A percentile compares a stretch with the other conserved stretches of the same genome.
Evolutionary conservation across 2,113 vertebrate species (phyloP).

Genomic region (Channa argus): DNA sequence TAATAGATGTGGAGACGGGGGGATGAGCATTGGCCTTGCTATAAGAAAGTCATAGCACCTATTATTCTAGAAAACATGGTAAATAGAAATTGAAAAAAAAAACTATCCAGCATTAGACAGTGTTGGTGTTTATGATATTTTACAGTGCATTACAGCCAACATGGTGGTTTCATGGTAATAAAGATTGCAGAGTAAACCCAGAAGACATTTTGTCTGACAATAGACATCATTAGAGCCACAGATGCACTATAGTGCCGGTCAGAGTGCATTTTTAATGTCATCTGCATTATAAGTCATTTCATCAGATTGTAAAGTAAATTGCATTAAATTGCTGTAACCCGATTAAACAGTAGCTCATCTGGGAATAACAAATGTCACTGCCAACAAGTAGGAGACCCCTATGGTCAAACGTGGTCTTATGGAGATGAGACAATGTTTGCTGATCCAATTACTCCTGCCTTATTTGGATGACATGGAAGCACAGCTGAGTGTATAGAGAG

Average conservation of each 20-base stretch:
- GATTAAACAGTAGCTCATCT: slow-evolving; percentile 58
- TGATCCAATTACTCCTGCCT: slow-evolving; percentile 73
- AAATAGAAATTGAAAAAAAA: slow-evolving; percentile 28
- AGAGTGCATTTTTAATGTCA: slow-evolving; percentile 54
- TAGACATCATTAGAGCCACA: slow-evolving; percentile 52
- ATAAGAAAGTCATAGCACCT: slow-evolving; percentile 11
- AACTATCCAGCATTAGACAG: not conserved
- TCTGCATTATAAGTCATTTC: slow-evolving; percentile 50
- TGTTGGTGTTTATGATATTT: not conserved
- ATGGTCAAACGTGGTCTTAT: slow-evolving; percentile 23
- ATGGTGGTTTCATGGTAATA: slow-evolving; percentile 17
- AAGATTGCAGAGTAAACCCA: slow-evolving; percentile 20
- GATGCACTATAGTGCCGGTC: slow-evolving; percentile 44
- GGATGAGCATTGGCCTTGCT: slow-evolving; percentile 37
- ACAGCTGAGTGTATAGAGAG: slow-evolving; percentile 49
- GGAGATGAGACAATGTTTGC: slow-evolving; percentile 47
- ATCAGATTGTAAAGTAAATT: slow-evolving; percentile 53
- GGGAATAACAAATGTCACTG: slow-evolving; percentile 31
- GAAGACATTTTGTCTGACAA: slow-evolving; percentile 48
- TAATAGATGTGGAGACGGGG: slow-evolving; percentile 50
- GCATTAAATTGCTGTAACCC: slow-evolving; percentile 47
- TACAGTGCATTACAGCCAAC: not conserved
- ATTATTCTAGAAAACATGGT: slow-evolving; percentile 24
- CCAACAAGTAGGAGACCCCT: slow-evolving; percentile 50
- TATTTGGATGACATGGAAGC: slow-evolving; percentile 68